These are phyloP conservation scores for Harpagifer antarcticus DNA, from an alignment of 2,797 vertebrate genomes.

Conservation along the genomic window DNA sequence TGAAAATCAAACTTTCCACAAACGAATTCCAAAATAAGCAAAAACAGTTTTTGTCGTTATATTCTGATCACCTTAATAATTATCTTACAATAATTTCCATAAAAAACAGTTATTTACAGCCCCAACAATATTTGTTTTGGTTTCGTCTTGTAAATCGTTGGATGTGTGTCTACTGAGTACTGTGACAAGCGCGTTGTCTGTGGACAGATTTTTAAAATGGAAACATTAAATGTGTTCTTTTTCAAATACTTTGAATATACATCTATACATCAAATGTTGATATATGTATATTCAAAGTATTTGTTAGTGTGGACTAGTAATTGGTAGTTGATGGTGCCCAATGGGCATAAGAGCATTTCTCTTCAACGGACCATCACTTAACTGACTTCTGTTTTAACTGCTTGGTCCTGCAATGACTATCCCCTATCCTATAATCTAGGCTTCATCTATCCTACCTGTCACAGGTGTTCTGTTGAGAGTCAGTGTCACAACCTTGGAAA, in stretches of 20 bases:
- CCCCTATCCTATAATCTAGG: slow-evolving; percentile 73
- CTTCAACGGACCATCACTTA: slow-evolving; percentile 32
- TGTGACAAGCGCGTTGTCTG: too few species aligned
- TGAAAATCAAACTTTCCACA: not conserved
- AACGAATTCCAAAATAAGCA: slow-evolving; percentile 10
- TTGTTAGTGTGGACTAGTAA: not conserved
- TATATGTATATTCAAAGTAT: not conserved
- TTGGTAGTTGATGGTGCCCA: not conserved
- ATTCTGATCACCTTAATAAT: not conserved
- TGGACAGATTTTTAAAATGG: too few species aligned
- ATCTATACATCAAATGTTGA: too few species aligned
- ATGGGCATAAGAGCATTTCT: slow-evolving; percentile 9
- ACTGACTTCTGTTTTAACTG: slow-evolving; percentile 51
- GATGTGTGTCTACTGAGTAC: too few species aligned
- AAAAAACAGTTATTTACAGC: not conserved
- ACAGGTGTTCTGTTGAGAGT: slow-evolving; percentile 73
- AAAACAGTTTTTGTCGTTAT: not conserved
- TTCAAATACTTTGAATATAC: too few species aligned
- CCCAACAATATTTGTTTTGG: too few species aligned
- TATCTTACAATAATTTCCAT: not conserved
- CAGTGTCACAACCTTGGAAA: slow-evolving; percentile 62
- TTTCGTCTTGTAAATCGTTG: too few species aligned
- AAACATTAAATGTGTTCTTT: too few species aligned
- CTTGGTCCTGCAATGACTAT: slow-evolving; percentile 21
- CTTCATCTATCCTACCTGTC: slow-evolving; percentile 43